Conservation (phyloP, 2,888 invertebrate genomes). For the Yponomeuta plumbellus region DNA sequence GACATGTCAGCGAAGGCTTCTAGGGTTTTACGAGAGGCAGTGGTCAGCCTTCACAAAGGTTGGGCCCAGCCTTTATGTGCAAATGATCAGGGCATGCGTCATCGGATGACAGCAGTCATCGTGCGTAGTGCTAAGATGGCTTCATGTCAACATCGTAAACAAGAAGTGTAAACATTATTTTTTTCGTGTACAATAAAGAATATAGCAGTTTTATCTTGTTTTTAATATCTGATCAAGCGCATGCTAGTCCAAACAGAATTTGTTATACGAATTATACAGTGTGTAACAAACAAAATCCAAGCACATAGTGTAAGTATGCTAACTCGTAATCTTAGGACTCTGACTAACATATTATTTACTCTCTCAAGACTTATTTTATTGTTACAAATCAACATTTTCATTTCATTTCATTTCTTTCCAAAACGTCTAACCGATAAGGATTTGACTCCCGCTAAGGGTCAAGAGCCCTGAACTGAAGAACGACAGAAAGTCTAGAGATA, state of each 20-base stretch:
- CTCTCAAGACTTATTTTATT: too few species aligned
- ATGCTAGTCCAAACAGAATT: neutral
- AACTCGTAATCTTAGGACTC: too few species aligned
- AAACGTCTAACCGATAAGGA: neutral
- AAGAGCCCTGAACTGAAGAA: neutral
- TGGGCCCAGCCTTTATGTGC: slow-evolving; percentile 30
- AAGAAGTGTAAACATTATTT: too few species aligned
- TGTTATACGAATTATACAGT: neutral
- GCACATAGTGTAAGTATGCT: too few species aligned
- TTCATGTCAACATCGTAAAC: neutral
- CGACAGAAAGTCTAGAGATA: too few species aligned
- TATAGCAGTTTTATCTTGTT: too few species aligned
- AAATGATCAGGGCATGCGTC: slow-evolving; percentile 22
- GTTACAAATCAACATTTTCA: too few species aligned
- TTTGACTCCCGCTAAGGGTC: neutral
- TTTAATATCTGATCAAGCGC: neutral
- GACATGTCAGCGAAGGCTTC: slow-evolving; percentile 11
- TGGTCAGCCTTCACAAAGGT: slow-evolving; percentile 8
- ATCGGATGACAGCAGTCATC: neutral
- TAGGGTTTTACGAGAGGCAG: neutral
- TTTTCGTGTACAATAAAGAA: too few species aligned
- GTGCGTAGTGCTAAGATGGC: neutral
- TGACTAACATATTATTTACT: too few species aligned
- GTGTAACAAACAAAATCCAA: too few species aligned
- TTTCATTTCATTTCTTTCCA: too few species aligned